A percentile compares a stretch with the other conserved stretches of the same genome.
phyloP scores from a whole-genome alignment of 2,113 vertebrate species.

The Rafetus swinhoei region DNA sequence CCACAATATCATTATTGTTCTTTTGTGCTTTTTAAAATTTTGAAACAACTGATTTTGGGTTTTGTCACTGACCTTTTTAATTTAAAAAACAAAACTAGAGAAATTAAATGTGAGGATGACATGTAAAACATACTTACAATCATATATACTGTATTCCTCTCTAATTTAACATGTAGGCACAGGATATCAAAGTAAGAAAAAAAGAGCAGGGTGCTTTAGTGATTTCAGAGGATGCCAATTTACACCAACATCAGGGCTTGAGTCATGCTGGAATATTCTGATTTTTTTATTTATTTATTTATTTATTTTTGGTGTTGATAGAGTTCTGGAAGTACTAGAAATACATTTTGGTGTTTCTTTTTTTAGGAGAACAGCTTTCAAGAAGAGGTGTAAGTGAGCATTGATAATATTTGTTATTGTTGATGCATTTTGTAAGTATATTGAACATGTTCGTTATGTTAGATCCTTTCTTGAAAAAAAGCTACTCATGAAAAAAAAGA shows the following conservation, averaged over 20 bases:
- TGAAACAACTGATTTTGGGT: not conserved
- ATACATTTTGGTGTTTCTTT: not conserved
- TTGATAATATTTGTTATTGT: not conserved
- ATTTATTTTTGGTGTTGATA: no score
- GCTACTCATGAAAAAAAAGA: rapidly evolving
- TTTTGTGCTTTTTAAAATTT: not conserved
- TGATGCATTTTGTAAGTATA: not conserved
- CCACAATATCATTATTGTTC: not conserved
- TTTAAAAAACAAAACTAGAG: not conserved
- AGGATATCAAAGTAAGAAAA: not conserved
- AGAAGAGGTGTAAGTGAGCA: not conserved
- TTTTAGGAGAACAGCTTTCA: not conserved
- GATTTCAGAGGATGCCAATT: not conserved
- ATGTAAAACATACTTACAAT: not conserved
- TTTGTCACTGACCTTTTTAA: not conserved
- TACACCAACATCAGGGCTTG: not conserved
- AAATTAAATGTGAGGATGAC: not conserved
- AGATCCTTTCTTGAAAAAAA: not conserved
- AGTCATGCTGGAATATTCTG: not conserved
- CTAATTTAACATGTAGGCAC: not conserved
- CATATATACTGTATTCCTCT: not conserved
- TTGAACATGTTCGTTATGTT: not conserved
- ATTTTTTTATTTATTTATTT: no score
- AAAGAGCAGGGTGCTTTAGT: not conserved
- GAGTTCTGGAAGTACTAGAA: not conserved